A percentile compares a stretch with the other conserved stretches of the same genome.
Evolutionary conservation across 2,888 invertebrate genomes (phyloP).

Genomic region (Herminia tarsipennalis): DNA sequence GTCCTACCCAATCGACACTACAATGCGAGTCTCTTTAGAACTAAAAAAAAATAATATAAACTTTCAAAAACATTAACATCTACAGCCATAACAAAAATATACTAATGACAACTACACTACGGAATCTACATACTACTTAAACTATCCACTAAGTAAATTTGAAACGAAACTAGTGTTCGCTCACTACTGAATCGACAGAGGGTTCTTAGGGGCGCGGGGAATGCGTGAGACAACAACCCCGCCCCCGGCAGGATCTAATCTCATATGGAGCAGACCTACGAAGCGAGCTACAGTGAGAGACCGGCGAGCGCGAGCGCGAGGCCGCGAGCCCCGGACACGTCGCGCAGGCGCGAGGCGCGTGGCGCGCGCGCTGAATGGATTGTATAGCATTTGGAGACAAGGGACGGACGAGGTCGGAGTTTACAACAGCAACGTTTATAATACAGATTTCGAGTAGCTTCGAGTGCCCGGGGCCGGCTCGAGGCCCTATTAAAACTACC

Average conservation of each 20-base stretch:
- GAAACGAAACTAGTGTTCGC: conserved; percentile 81
- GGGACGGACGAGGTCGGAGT: conserved; percentile 56
- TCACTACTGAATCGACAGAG: conserved; percentile 74
- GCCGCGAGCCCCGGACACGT: conserved; percentile 33
- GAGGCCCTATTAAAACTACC: conserved; percentile 69
- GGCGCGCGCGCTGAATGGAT: conserved; percentile 31
- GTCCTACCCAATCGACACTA: conserved; percentile 65
- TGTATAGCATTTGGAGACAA: conserved; percentile 33
- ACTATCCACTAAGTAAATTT: conserved; percentile 79
- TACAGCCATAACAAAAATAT: conserved; percentile 85
- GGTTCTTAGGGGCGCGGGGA: conserved; percentile 44
- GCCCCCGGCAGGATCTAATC: conserved; percentile 57
- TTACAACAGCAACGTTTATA: conserved; percentile 48
- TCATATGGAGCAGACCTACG: conserved; percentile 64
- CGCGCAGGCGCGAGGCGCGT: conserved; percentile 28
- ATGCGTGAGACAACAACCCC: conserved; percentile 18
- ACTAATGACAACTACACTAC: conserved; percentile 83
- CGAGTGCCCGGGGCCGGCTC: conserved; percentile 54
- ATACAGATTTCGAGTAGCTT: conserved; percentile 49
- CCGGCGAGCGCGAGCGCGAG: conserved; percentile 45
- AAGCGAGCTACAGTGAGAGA: conserved; percentile 60
- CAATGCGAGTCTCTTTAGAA: conserved; percentile 71
- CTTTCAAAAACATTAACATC: conserved; percentile 83
- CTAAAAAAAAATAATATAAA: conserved; percentile 80
- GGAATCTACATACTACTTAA: conserved; percentile 81